A percentile compares a stretch with the other conserved stretches of the same genome.
These are phyloP conservation scores for Embidobia sp. DNA, from an alignment of 2,888 invertebrate genomes.

Conservation along the genomic window DNA sequence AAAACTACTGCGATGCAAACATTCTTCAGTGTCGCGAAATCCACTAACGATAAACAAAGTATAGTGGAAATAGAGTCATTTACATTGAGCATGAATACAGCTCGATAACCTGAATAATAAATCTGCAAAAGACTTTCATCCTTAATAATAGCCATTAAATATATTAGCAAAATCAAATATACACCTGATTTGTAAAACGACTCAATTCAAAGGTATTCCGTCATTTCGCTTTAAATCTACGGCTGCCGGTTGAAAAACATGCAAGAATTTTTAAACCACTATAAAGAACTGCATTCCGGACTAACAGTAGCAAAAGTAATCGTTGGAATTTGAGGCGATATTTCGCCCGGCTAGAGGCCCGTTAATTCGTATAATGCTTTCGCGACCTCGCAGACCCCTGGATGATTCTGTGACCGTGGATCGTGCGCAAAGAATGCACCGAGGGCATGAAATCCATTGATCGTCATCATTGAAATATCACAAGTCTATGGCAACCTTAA, in stretches of 20 bases:
- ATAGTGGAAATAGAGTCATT: no score
- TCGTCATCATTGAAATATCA: conserved; percentile 44
- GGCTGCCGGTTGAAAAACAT: conserved; percentile 26
- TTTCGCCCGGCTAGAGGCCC: conserved; percentile 58
- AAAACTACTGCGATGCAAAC: not conserved
- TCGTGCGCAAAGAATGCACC: conserved; percentile 51
- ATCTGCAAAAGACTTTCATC: not conserved
- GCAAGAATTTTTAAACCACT: conserved; percentile 45
- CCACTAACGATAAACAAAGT: no score
- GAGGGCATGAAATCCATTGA: conserved; percentile 28
- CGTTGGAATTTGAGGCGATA: conserved; percentile 69
- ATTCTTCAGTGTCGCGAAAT: no score
- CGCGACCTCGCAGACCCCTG: conserved; percentile 45
- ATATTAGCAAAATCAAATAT: conserved; percentile 30
- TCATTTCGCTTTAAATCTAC: conserved; percentile 21
- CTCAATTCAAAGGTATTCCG: conserved; percentile 33
- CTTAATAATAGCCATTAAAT: conserved; percentile 18
- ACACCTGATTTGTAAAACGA: conserved; percentile 12
- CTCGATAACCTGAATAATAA: not conserved
- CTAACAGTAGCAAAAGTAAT: conserved; percentile 71
- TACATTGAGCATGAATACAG: not conserved
- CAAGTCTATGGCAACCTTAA: conserved; percentile 26
- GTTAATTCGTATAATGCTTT: conserved; percentile 61
- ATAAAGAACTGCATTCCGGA: conserved; percentile 63
- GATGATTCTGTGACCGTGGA: conserved; percentile 28